These are phyloP conservation scores for Gambusia holbrooki DNA, from an alignment of 2,113 vertebrate species.

Conservation along the genomic window DNA sequence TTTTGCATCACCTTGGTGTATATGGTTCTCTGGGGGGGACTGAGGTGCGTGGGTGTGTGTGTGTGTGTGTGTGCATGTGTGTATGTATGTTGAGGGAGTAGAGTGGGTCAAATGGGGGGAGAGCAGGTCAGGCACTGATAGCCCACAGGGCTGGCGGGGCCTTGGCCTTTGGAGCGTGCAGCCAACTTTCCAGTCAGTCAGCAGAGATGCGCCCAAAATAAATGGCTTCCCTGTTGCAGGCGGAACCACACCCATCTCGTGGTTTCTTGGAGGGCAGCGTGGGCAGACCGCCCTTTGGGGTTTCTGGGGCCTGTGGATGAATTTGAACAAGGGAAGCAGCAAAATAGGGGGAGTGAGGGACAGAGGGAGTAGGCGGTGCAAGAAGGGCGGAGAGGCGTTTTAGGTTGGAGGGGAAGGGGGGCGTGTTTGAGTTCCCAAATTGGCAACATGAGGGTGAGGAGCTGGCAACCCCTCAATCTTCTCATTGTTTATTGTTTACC, in stretches of 20 bases:
- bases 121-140: constrained; percentile 81
- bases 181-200: constrained; percentile 96
- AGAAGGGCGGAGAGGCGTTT: constrained; percentile 46
- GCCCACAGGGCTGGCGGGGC: constrained; percentile 84
- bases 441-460: constrained; percentile 78
- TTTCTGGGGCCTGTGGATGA: constrained; percentile 70
- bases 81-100: neutral
- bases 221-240: constrained; percentile 94
- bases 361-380: constrained; percentile 70
- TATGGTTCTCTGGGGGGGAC: constrained; percentile 55
- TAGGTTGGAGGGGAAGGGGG: constrained; percentile 60
- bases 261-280: constrained; percentile 87
- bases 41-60: constrained; percentile 14
- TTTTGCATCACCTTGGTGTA: constrained; percentile 33
- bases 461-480: constrained; percentile 75
- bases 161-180: constrained; percentile 79
- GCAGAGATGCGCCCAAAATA: constrained; percentile 94
- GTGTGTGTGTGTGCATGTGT: neutral
- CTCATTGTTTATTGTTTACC: constrained; percentile 85
- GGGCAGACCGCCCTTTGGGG: constrained; percentile 79
- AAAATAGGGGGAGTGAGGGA: constrained; percentile 51
- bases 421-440: constrained; percentile 81
- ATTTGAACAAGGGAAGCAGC: constrained; percentile 73
- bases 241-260: constrained; percentile 90
- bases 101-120: constrained; percentile 55